Evolutionary conservation across 2,888 invertebrate genomes (phyloP).

Genomic region (Chloroclystis v-ata): DNA sequence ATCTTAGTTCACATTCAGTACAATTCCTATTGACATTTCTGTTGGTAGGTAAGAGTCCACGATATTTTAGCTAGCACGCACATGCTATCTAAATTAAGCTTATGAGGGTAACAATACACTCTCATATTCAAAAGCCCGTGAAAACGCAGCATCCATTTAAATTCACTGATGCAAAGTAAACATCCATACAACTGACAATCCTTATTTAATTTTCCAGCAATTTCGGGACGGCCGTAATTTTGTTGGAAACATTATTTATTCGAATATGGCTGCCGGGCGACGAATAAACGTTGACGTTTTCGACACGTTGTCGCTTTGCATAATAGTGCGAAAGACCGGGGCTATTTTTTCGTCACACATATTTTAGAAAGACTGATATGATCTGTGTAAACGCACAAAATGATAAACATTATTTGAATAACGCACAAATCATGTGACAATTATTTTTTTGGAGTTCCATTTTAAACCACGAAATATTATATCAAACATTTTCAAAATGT

Average conservation of each 20-base stretch:
- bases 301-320: constrained; percentile 25
- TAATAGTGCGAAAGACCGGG: constrained; percentile 4
- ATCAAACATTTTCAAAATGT: too few species aligned
- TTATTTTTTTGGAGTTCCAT: too few species aligned
- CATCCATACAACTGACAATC: constrained; percentile 22
- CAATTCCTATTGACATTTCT: too few species aligned
- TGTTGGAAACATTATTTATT: constrained; percentile 35
- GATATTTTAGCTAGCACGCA: too few species aligned
- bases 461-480: too few species aligned
- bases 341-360: neutral
- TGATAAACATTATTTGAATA: too few species aligned
- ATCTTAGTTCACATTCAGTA: too few species aligned
- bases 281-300: constrained; percentile 21
- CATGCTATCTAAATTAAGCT: too few species aligned
- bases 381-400: too few species aligned
- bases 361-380: neutral
- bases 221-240: constrained; percentile 47
- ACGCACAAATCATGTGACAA: too few species aligned
- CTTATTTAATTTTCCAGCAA: constrained; percentile 53
- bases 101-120: too few species aligned
- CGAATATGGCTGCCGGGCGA: constrained; percentile 44
- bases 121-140: neutral
- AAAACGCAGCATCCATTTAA: neutral
- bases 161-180: constrained; percentile 15
- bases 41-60: too few species aligned